phyloP scores from a whole-genome alignment of 2,113 vertebrate genomes.

The Dolichotis patagonum region DNA sequence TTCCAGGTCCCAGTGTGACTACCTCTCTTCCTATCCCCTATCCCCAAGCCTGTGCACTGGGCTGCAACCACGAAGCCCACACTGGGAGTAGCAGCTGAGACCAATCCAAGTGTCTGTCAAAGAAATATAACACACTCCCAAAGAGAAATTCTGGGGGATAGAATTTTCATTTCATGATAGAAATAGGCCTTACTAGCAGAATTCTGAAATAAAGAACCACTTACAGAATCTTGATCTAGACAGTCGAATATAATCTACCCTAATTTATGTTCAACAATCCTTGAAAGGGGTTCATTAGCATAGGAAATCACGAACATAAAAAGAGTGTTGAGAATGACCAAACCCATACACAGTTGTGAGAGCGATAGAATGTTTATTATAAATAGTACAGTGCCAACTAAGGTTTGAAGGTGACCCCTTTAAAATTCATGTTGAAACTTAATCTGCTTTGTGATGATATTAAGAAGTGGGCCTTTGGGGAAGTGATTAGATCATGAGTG shows the following conservation, averaged over 20 bases:
- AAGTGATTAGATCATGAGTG: neutral
- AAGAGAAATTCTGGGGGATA: neutral
- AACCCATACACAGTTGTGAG: neutral
- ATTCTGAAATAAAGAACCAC: neutral
- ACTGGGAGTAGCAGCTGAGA: neutral
- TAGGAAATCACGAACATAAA: neutral
- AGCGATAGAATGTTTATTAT: neutral
- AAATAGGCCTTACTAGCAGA: neutral
- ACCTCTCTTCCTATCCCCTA: neutral
- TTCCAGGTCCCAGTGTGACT: neutral
- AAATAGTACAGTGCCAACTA: neutral
- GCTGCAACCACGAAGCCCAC: neutral
- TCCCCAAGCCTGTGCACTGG: neutral
- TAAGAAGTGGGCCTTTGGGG: neutral
- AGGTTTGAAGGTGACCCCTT: neutral
- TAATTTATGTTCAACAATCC: neutral
- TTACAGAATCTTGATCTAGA: neutral
- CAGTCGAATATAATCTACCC: neutral
- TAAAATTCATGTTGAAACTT: neutral
- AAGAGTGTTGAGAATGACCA: neutral
- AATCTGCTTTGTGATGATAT: neutral
- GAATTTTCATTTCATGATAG: conserved; percentile 19
- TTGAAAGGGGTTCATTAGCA: neutral
- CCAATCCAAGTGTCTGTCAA: neutral
- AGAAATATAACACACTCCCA: neutral